Base-by-base conservation (phyloP, 2,113 vertebrate genomes). In the Peromyscus maniculatus region DNA sequence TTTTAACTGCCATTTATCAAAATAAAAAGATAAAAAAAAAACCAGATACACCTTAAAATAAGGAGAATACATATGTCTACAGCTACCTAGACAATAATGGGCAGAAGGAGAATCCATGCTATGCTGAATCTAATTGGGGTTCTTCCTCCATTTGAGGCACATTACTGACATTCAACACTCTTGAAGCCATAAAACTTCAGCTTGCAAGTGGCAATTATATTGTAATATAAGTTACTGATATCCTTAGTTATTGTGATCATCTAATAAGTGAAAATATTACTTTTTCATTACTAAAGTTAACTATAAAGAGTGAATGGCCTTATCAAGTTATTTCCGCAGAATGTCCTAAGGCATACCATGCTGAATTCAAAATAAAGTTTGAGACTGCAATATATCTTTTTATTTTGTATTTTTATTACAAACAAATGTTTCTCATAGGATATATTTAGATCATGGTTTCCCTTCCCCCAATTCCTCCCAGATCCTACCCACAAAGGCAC, bases 1-100 rank as follows among this genome's bases (percentile, higher is more conserved):
- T 96, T 96, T 78, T 79, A 92, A 69, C 3, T 88, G 43, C 5
- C 71, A 72, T 26, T 95, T 94, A 89, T 88, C 79, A 71, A 71
- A 95, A 93, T 22, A 75, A 31, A 43, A 79, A 5, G 57, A 87
- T 36, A 74, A 0, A 9, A 79, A 28, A 26, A 9, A 49, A 57
- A n/a, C n/a, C 39, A 36, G 83, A 62, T 36, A 83, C 86, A 83
- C 1, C 2, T 57, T 31, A 75, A 52, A 92, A 9, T 28, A 93
- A 66, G 22, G 31, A 7, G n/a, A 22, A 2, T 3, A 4, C 2
- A 9, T 11, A 46, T 12, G 36, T 11, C n/a, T 43, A 28, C 17
- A 28, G 4, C 26, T 52, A 12, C 16, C 13, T 39, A 15, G n/a
- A 89, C 49, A 94, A 19, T 13, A 49, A 9, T 8, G 0, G 71